Conservation (phyloP, 2,113 vertebrate species). For the Prunella himalayana region DNA sequence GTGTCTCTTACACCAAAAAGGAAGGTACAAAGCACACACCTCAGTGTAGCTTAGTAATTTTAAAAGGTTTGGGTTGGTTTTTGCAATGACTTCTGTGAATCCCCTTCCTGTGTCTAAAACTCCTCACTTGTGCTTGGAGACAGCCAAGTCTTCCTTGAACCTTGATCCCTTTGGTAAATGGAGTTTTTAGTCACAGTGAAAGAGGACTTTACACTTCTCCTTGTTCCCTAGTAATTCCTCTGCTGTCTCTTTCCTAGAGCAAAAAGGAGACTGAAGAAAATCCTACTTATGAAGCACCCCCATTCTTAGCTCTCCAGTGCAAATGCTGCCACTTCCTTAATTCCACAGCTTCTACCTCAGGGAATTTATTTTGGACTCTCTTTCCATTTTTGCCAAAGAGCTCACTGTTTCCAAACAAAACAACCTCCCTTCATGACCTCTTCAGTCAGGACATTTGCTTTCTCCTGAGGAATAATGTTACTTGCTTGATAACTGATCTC, state of each 20-base stretch:
- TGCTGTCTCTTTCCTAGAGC: background rate
- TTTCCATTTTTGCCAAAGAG: background rate
- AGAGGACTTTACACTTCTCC: background rate
- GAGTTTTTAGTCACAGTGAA: background rate
- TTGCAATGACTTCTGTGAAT: background rate
- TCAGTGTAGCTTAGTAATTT: background rate
- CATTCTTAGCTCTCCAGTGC: background rate
- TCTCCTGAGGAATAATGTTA: slow-evolving; percentile 16
- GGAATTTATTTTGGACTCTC: slow-evolving; percentile 57
- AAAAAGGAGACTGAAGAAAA: background rate
- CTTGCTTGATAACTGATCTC: slow-evolving; percentile 1
- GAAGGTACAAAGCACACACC: background rate
- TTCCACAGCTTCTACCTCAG: slow-evolving; percentile 31
- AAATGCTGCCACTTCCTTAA: slow-evolving; percentile 21
- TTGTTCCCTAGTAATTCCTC: background rate
- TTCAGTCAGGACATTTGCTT: slow-evolving; percentile 36
- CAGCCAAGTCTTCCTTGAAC: background rate
- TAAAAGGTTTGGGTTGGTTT: background rate
- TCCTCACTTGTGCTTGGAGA: background rate
- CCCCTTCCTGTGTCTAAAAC: background rate
- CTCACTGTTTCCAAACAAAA: slow-evolving; percentile 44
- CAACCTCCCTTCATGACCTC: slow-evolving; percentile 35
- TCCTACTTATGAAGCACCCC: background rate
- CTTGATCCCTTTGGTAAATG: background rate
- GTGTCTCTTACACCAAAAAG: background rate